Percentiles rank a stretch among this genome's conserved stretches.
Evolutionary conservation across 1,140 invertebrate species (phyloP).

Genomic region (Drosophila ananassae): DNA sequence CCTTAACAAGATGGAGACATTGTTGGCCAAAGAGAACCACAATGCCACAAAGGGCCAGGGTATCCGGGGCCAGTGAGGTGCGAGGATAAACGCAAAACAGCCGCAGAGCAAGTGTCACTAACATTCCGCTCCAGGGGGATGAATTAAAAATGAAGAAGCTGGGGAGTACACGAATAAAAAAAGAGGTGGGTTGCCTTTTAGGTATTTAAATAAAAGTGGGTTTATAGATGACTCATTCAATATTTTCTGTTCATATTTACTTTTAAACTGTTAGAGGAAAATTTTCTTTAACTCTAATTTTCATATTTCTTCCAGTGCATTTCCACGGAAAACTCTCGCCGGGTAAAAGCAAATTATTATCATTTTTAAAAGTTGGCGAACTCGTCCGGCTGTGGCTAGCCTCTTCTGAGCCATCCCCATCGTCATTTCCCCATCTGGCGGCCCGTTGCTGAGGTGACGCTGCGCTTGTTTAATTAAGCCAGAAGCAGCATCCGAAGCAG

Average conservation of each 20-base stretch:
- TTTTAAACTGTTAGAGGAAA: too few relatives aligned
- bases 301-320: slow-evolving; percentile 7
- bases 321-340: slow-evolving; percentile 23
- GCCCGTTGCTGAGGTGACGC: slow-evolving; percentile 64
- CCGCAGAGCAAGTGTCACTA: slow-evolving; percentile 61
- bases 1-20: slow-evolving; percentile 75
- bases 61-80: slow-evolving; percentile 9
- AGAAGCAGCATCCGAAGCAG: slow-evolving; percentile 29
- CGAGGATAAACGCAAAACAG: slow-evolving; percentile 44
- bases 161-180: slow-evolving; percentile 22
- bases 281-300: too few relatives aligned
- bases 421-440: slow-evolving; percentile 17
- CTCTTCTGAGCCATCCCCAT: background rate
- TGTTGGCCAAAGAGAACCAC: slow-evolving; percentile 48
- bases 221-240: too few relatives aligned
- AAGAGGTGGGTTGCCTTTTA: too few relatives aligned
- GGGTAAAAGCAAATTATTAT: slow-evolving; percentile 68
- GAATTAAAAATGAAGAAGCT: slow-evolving; percentile 15
- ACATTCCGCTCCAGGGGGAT: slow-evolving; percentile 48
- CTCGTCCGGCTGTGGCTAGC: slow-evolving; percentile 34
- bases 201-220: too few relatives aligned
- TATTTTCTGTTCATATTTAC: too few relatives aligned
- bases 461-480: slow-evolving; percentile 80
- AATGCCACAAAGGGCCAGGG: slow-evolving; percentile 21
- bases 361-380: slow-evolving; percentile 73